Conservation (phyloP, 2,113 vertebrate genomes). For the Dipodomys ordii region DNA sequence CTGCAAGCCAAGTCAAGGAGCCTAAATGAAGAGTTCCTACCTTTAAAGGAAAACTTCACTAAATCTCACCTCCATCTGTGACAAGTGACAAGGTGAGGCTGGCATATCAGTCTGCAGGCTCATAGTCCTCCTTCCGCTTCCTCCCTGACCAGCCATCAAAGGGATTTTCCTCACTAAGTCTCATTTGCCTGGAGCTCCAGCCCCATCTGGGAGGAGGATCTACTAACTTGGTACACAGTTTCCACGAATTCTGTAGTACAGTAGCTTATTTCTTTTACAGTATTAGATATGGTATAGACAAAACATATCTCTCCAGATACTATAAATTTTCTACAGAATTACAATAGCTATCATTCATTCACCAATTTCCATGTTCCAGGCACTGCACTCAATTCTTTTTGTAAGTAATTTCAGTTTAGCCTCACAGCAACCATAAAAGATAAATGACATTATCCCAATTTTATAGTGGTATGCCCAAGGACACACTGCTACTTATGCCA, state of each 20-base stretch:
- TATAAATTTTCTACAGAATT: background rate
- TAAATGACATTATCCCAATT: constrained; percentile 41
- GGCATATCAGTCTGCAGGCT: background rate
- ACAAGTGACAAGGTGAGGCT: too few relatives aligned
- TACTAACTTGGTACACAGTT: background rate
- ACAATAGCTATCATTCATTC: constrained; percentile 43
- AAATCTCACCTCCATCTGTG: too few relatives aligned
- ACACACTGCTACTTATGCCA: constrained; percentile 1
- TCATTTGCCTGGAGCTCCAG: background rate
- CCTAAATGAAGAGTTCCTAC: too few relatives aligned
- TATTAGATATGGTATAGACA: background rate
- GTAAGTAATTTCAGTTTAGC: constrained; percentile 53
- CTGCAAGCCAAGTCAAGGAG: too few relatives aligned
- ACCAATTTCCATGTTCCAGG: constrained; percentile 34
- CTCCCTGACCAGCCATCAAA: background rate
- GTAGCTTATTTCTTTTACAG: background rate
- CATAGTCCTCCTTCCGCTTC: background rate
- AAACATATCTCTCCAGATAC: constrained; percentile 22
- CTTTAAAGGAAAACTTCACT: too few relatives aligned
- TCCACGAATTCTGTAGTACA: background rate
- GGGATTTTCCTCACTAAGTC: background rate
- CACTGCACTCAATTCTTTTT: constrained; percentile 40
- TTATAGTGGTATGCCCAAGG: constrained; percentile 51
- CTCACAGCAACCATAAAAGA: constrained; percentile 17
- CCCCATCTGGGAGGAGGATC: background rate